Conservation (phyloP, 2,888 invertebrate genomes). For the Drosophila nigritarsus region DNA sequence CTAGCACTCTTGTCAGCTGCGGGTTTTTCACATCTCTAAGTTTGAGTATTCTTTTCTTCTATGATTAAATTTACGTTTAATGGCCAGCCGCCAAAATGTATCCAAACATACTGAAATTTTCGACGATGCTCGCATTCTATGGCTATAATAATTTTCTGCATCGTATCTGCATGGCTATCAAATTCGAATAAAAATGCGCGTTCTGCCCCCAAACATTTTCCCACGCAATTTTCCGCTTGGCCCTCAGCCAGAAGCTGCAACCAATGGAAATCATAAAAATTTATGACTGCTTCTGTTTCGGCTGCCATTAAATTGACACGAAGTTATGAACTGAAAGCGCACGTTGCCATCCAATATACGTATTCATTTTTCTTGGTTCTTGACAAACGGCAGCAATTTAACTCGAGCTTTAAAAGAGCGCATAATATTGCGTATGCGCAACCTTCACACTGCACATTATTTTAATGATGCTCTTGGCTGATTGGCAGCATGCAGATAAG, state of each 20-base stretch:
- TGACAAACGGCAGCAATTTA: constrained; percentile 28
- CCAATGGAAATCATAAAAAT: constrained; percentile 82
- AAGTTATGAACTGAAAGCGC: constrained; percentile 54
- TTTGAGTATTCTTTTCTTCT: constrained; percentile 6
- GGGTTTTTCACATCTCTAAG: constrained; percentile 20
- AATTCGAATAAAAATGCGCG: constrained; percentile 62
- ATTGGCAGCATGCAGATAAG: constrained; percentile 51
- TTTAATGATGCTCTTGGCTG: constrained; percentile 44
- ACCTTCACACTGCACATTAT: constrained; percentile 34
- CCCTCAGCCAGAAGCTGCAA: constrained; percentile 36
- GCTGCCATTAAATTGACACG: constrained; percentile 43
- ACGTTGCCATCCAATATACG: not conserved
- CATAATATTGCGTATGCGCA: constrained; percentile 31
- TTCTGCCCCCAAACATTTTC: constrained; percentile 44
- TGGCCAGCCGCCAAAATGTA: constrained; percentile 50
- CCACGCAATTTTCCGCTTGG: constrained; percentile 25
- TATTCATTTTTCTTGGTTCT: not conserved
- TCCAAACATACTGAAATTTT: constrained; percentile 14
- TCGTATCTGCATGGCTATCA: constrained; percentile 76
- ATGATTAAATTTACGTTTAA: constrained; percentile 76
- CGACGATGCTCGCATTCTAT: constrained; percentile 11
- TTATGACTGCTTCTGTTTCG: constrained; percentile 64
- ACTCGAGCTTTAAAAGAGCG: constrained; percentile 12
- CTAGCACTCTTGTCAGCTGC: constrained; percentile 44
- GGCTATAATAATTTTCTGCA: constrained; percentile 73